Evolutionary conservation across 2,113 vertebrate species (phyloP).

Genomic region (Cygnus buccinator): DNA sequence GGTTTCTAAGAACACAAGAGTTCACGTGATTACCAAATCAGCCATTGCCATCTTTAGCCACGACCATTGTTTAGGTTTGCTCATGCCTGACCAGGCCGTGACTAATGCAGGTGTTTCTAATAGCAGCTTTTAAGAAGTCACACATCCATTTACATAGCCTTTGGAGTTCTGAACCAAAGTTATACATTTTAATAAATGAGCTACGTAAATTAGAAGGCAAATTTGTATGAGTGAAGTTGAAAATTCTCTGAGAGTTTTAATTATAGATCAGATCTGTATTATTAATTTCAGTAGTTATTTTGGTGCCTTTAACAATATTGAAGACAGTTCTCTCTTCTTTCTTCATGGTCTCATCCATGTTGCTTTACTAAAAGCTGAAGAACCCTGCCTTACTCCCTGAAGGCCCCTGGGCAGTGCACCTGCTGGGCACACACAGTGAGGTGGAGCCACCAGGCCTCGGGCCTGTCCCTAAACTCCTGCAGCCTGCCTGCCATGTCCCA

Average conservation of each 20-base stretch:
- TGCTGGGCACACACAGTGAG: rapidly evolving
- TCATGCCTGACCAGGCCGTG: background rate
- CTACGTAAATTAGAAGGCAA: background rate
- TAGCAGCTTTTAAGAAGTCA: background rate
- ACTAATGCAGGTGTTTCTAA: background rate
- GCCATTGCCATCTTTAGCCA: background rate
- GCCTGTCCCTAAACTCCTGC: background rate
- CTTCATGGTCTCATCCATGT: background rate
- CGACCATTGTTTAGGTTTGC: background rate
- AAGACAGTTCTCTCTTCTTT: background rate
- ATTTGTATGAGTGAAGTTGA: background rate
- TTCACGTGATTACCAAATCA: background rate
- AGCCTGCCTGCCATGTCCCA: background rate
- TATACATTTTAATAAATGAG: background rate
- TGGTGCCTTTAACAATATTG: background rate
- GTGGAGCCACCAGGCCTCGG: background rate
- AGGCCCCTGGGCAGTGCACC: rapidly evolving
- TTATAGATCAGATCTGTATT: background rate
- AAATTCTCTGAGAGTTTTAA: background rate
- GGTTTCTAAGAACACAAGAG: background rate
- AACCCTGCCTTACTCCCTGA: background rate
- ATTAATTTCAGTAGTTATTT: background rate
- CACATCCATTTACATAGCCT: background rate
- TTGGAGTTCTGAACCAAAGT: background rate
- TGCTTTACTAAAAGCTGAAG: background rate